Conservation (phyloP, 2,797 vertebrate genomes). For the Chelon auratus region DNA sequence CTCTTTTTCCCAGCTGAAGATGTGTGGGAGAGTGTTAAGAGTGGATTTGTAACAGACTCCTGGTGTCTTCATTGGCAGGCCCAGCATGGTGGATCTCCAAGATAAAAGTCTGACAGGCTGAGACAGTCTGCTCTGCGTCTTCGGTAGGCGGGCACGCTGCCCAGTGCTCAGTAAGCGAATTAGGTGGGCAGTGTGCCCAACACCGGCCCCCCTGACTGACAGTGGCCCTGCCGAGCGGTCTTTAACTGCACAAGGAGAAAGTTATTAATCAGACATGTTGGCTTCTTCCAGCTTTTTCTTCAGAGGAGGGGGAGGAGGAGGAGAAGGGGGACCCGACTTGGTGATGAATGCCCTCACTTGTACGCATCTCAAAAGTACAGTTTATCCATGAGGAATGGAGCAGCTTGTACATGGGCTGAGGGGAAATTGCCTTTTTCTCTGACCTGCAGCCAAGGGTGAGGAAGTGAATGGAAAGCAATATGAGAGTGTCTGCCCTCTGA, state of each 20-base stretch:
- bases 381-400: constrained; percentile 82
- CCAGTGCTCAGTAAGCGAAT: constrained; percentile 73
- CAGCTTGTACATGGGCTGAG: constrained; percentile 59
- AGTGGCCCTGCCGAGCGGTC: constrained; percentile 58
- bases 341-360: constrained; percentile 81
- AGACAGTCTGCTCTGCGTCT: constrained; percentile 65
- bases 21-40: constrained; percentile 50
- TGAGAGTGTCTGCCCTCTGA: constrained; percentile 69
- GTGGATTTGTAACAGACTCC: constrained; percentile 59
- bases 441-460: constrained; percentile 77
- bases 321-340: constrained; percentile 33
- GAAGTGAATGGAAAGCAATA: constrained; percentile 75
- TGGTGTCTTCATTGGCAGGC: constrained; percentile 70
- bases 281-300: constrained; percentile 57
- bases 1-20: constrained; percentile 50
- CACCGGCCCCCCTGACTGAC: constrained; percentile 66
- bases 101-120: constrained; percentile 70
- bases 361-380: constrained; percentile 77
- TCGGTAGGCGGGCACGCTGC: constrained; percentile 66
- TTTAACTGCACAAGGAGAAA: constrained; percentile 75
- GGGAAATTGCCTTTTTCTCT: constrained; percentile 80
- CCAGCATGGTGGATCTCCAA: constrained; percentile 68
- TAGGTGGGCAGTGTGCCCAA: constrained; percentile 68
- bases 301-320: constrained; percentile 37
- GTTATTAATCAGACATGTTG: constrained; percentile 76